Evolutionary conservation across 35 echinoderm and acorn worm species (phyloP).

Genomic region (Holothuria glaberrima): DNA sequence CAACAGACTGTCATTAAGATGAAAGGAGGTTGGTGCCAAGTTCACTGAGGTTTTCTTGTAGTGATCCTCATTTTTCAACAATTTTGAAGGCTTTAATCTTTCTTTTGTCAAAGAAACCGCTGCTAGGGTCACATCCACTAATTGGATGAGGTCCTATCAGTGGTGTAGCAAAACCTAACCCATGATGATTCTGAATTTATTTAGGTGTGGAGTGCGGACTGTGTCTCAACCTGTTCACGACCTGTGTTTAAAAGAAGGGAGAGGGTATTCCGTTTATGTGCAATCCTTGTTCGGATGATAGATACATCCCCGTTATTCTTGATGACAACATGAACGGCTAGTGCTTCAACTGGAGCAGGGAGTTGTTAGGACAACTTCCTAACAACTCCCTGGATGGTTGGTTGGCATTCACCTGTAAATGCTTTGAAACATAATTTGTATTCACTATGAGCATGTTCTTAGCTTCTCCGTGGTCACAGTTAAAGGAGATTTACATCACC

Average conservation of each 20-base stretch:
- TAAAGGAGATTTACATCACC: too few species aligned
- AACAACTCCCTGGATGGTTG: too few species aligned
- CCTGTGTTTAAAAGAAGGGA: slow-evolving; percentile 66
- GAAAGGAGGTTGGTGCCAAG: slow-evolving; percentile 61
- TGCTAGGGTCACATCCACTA: slow-evolving; percentile 71
- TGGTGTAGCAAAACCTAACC: slow-evolving; percentile 20
- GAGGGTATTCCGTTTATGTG: background rate
- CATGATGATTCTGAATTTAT: slow-evolving; percentile 44
- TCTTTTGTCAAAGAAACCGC: slow-evolving; percentile 62
- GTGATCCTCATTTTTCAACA: slow-evolving; percentile 23
- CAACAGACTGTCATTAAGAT: slow-evolving; percentile 17
- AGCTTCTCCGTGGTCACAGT: slow-evolving; percentile 75
- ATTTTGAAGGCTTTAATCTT: slow-evolving; percentile 64
- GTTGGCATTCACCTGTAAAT: background rate
- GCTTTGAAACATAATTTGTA: slow-evolving; percentile 43
- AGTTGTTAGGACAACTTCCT: too few species aligned
- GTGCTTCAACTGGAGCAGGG: too few species aligned
- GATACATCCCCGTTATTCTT: slow-evolving; percentile 72
- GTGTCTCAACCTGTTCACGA: slow-evolving; percentile 66
- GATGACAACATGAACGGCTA: slow-evolving; percentile 3
- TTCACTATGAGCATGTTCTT: slow-evolving; percentile 61
- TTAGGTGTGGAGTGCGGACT: slow-evolving; percentile 49
- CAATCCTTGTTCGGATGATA: slow-evolving; percentile 34
- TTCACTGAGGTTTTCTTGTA: slow-evolving; percentile 19
- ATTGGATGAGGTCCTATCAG: slow-evolving; percentile 59